Evolutionary conservation across 2,888 invertebrate species (phyloP), one percentile per base, ranked within the genome.

Genomic region (Agrypnus murinus): DNA sequence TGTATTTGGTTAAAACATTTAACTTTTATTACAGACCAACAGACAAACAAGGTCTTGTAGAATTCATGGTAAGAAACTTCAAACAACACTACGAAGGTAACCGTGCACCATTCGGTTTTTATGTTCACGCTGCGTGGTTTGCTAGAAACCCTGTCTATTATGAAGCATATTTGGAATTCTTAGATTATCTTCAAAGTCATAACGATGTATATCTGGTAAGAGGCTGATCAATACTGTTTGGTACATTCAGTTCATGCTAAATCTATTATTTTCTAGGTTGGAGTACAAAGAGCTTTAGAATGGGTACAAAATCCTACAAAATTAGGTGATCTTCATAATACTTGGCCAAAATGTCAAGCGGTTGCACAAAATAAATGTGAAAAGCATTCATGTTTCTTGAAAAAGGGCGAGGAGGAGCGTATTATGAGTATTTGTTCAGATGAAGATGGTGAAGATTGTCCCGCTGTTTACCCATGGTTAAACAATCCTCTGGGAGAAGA

Each of bases 101-200:
- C 80, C 86, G 89, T 0, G 90, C 93, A 4, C 93, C 92, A 0
- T 92, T 92, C 78, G 91, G 92, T 0, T 87, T 92, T 77, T 92
- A 88, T 80, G 82, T 91, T 57, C 92, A 92, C 79, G 90, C 92
- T 2, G 88, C 89, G 3, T 91, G 91, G 90, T 90, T 91, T 77
- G 72, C 72, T 5, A 81, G 80, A 25, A 84, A 87, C 65, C 85
- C 86, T 9, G 86, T 87, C 19, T 82, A 89, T 36, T 83, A 85
- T 7, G 81, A 84, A 0, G 91, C 90, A 0, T 87, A 89, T 38
- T 79, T 82, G 9, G 85, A 87, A 77, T 92, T 92, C 79, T 74
- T 92, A 70, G 86, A 89, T 57, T 84, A 89, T 75, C 77, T 91
- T 65, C 87, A 86, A 73, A 83, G 79, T 0, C 79, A 89, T 12